These are phyloP conservation scores for Rhinoptilus africanus DNA, from an alignment of 2,113 vertebrate species.

Conservation along the genomic window DNA sequence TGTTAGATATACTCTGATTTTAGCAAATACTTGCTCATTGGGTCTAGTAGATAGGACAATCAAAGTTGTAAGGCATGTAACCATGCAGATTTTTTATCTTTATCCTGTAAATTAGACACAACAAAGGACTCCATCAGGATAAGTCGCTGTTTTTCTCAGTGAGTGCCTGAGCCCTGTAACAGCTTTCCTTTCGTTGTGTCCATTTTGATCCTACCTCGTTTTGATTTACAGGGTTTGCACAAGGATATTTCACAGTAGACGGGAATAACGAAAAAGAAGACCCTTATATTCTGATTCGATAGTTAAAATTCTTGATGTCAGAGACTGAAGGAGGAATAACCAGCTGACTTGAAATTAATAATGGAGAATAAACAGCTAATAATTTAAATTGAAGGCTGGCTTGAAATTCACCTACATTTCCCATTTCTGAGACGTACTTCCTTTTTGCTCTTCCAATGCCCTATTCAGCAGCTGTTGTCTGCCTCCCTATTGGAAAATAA, in stretches of 20 bases:
- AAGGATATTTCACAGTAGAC: background rate
- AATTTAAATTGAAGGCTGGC: background rate
- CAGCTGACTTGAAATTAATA: background rate
- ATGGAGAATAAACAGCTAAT: background rate
- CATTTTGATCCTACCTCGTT: fast-evolving
- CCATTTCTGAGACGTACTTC: background rate
- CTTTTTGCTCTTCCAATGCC: background rate
- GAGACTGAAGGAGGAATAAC: background rate
- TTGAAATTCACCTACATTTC: background rate
- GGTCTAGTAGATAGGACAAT: background rate
- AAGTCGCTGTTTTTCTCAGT: background rate
- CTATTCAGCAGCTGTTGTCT: background rate
- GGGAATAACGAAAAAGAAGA: background rate
- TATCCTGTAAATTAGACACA: background rate
- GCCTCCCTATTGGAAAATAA: background rate
- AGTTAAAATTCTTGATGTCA: background rate
- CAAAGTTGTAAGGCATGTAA: background rate
- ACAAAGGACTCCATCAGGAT: fast-evolving
- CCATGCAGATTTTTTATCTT: background rate
- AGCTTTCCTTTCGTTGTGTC: background rate
- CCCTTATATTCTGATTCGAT: too few species aligned
- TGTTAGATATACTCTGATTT: background rate
- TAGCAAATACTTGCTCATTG: background rate
- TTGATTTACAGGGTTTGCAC: background rate
- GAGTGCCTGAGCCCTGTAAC: background rate